Evolutionary conservation across 2,797 vertebrate species (phyloP).

Genomic region (Sphenodon punctatus): DNA sequence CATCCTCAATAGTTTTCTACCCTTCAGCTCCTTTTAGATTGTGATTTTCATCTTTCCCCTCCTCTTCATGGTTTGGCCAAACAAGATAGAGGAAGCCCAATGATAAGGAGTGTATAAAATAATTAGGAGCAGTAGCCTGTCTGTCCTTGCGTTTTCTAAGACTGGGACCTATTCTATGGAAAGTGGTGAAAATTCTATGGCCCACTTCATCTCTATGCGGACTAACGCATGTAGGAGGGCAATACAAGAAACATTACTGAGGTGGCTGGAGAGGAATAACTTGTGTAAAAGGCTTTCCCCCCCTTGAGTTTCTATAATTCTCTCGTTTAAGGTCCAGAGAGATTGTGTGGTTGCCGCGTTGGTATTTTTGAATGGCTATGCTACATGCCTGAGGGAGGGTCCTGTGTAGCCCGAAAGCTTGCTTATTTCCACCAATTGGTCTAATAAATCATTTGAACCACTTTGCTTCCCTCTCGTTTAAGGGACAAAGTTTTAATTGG

Average conservation of each 20-base stretch:
- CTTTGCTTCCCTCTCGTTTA: no score
- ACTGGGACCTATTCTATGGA: neutral
- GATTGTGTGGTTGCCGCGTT: no score
- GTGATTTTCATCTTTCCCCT: neutral
- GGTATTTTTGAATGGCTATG: no score
- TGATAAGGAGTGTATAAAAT: neutral
- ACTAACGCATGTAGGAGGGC: neutral
- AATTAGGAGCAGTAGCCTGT: neutral
- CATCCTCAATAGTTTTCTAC: conserved; percentile 6
- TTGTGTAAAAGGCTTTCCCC: neutral
- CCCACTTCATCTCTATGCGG: neutral
- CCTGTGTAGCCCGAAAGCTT: no score
- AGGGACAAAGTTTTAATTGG: no score
- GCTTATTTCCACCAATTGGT: no score
- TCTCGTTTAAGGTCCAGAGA: no score
- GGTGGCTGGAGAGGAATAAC: neutral
- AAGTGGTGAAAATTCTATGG: fast-evolving
- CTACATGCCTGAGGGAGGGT: no score
- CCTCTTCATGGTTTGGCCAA: neutral
- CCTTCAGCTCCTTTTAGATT: neutral
- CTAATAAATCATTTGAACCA: no score
- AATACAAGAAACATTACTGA: neutral
- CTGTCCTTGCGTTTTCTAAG: fast-evolving
- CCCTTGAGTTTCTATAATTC: neutral
- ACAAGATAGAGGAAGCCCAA: neutral